Conservation (phyloP, 2,888 invertebrate genomes). For the Chesias legatella region DNA sequence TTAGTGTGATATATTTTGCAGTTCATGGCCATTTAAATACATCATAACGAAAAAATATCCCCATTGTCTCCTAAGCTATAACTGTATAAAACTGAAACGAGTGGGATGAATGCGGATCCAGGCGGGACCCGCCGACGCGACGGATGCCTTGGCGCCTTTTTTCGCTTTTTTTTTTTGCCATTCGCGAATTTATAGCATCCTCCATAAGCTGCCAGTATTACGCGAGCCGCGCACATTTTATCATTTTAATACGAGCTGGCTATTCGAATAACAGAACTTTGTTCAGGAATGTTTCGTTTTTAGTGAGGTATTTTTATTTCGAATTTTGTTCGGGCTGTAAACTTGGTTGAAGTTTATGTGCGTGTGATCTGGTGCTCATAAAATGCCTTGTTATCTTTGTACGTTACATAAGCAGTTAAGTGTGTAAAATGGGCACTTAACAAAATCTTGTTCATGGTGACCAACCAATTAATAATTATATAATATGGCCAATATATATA, state of each 20-base stretch:
- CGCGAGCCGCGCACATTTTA: slow-evolving; percentile 34
- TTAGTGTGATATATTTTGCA: no score
- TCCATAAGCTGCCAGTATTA: slow-evolving; percentile 51
- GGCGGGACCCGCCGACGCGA: slow-evolving; percentile 24
- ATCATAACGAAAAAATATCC: no score
- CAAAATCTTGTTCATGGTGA: no score
- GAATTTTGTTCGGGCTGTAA: slow-evolving; percentile 15
- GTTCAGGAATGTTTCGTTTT: slow-evolving; percentile 13
- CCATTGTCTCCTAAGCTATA: no score
- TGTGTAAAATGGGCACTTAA: no score
- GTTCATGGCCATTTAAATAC: no score
- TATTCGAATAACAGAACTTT: slow-evolving; percentile 19
- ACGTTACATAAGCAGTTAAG: neutral
- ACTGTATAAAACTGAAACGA: slow-evolving; percentile 51
- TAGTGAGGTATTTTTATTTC: slow-evolving; percentile 13
- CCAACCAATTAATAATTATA: no score
- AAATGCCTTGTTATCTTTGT: slow-evolving; percentile 8
- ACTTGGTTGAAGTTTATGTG: slow-evolving; percentile 12
- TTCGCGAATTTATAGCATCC: slow-evolving; percentile 39
- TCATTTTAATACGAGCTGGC: slow-evolving; percentile 20
- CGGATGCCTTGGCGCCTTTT: slow-evolving; percentile 38
- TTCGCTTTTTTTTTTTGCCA: slow-evolving; percentile 31
- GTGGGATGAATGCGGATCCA: slow-evolving; percentile 66
- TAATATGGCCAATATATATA: no score
- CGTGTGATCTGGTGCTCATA: slow-evolving; percentile 9